Evolutionary conservation across 2,113 vertebrate genomes (phyloP), one percentile per base, ranked within the genome.

Genomic region (Gnathonemus echidnorhynchus): DNA sequence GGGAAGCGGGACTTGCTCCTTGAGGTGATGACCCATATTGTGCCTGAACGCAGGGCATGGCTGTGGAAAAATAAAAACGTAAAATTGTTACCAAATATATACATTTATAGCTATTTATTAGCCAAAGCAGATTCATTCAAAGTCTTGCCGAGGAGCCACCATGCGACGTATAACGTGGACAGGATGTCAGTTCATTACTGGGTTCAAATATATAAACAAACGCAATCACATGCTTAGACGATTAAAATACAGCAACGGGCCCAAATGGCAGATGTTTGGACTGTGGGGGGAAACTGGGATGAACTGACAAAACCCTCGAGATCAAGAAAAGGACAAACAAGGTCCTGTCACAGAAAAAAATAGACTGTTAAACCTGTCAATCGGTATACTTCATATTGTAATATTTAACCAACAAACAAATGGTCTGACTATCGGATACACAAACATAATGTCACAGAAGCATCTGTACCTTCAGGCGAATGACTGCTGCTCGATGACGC

Each of bases 31-130:
- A 98, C 94, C 98, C 97, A 96, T 97, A 98, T 95, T 98, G 98
- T 95, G 97, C 97, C 96, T 98, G 98, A 95, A 99, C 97, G 92
- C 98, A 99, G 96, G 98, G 98, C 98, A 99, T 99, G 96, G 95
- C 97, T 98, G 97, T 91, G 94, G 96, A 42, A 49, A 88, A 27
- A 74, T 45, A 66, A 13, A 62, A 27, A 45, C 58, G 21, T 21
- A 17, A 31, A 66, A 35, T 17, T 88, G 45, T 85, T 48, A 85
- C 19, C 5, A 85, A 45, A 46, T 46, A 48, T 24, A 46, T 42
- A 85, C 21, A 42, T 42, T 39, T 80, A 80, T 19, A 7, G 13
- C 74, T 39, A 42, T 80, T 7, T 5, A 17, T 39, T 42, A 80
- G 0, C 74, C 1, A 80, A 39, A 42, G 6, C 74, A 80, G 74